Percentiles rank a stretch among this genome's conserved stretches.
Conservation (phyloP, 1,140 invertebrate species). For the Adelges cooleyi region DNA sequence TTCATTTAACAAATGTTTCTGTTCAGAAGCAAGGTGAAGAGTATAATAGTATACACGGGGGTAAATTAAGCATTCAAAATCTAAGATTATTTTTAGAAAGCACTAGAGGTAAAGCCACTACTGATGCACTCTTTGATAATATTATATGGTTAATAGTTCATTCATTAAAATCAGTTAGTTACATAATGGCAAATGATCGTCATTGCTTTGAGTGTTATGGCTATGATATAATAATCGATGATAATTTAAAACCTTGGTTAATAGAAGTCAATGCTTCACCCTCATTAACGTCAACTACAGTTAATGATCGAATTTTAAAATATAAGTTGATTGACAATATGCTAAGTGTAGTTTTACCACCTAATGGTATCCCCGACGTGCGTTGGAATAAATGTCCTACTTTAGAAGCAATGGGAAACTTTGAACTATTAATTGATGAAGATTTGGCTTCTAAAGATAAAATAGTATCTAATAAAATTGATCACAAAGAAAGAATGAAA, state of each 20-base stretch:
- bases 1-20: constrained; percentile 74
- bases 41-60: constrained; percentile 88
- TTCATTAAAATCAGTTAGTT: constrained; percentile 64
- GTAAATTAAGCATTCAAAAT: constrained; percentile 88
- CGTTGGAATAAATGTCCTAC: constrained; percentile 80
- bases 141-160: constrained; percentile 85
- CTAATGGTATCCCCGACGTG: constrained; percentile 79
- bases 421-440: constrained; percentile 79
- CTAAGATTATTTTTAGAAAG: constrained; percentile 80
- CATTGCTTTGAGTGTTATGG: constrained; percentile 76
- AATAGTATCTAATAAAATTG: neutral
- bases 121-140: constrained; percentile 67
- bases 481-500: constrained; percentile 15
- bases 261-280: constrained; percentile 89
- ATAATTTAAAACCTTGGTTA: constrained; percentile 73
- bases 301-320: constrained; percentile 90
- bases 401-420: constrained; percentile 70
- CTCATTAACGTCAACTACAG: constrained; percentile 85
- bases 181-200: constrained; percentile 60
- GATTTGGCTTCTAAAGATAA: constrained; percentile 40
- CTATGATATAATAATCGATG: constrained; percentile 81
- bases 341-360: constrained; percentile 77
- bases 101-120: constrained; percentile 75
- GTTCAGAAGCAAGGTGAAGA: constrained; percentile 76
- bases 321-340: constrained; percentile 93